A percentile compares a stretch with the other conserved stretches of the same genome.
Conservation (phyloP, 2,888 invertebrate species). For the Malthinus seriepunctatus region DNA sequence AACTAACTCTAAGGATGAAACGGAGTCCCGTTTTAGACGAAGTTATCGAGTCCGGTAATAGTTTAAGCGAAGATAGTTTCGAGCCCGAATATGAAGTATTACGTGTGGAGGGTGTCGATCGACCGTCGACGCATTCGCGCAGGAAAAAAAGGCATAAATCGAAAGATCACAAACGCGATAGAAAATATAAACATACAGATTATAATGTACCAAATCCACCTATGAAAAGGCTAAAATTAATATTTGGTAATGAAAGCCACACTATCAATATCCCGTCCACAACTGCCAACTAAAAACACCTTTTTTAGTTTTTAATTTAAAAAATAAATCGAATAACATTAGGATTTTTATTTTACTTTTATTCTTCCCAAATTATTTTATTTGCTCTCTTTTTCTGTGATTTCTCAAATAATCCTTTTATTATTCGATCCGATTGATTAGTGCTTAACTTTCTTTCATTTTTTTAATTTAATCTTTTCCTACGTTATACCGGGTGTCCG, state of each 20-base stretch:
- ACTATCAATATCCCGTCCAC: constrained; percentile 86
- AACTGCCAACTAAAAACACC: constrained; percentile 56
- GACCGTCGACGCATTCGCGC: constrained; percentile 62
- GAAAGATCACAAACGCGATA: constrained; percentile 54
- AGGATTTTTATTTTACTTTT: constrained; percentile 2
- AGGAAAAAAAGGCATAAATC: constrained; percentile 66
- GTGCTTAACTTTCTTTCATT: no score
- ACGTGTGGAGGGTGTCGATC: constrained; percentile 75
- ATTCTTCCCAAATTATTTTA: constrained; percentile 1
- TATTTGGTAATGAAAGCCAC: constrained; percentile 86
- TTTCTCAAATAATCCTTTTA: no score
- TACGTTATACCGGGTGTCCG: no score
- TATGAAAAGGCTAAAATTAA: constrained; percentile 83
- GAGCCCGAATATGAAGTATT: constrained; percentile 84
- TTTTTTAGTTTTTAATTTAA: constrained; percentile 19
- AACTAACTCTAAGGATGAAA: constrained; percentile 84
- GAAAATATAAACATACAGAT: constrained; percentile 49
- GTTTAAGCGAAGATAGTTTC: constrained; percentile 65
- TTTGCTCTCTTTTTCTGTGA: constrained; percentile 2
- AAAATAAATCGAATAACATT: background rate
- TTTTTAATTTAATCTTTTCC: no score
- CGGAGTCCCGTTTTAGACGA: constrained; percentile 85
- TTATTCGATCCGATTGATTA: background rate
- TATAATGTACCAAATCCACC: constrained; percentile 66
- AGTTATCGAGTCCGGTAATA: constrained; percentile 78